Evolutionary conservation across 2,797 vertebrate species (phyloP), one percentile per base, ranked within the genome.

Genomic region (Anniella stebbinsi): DNA sequence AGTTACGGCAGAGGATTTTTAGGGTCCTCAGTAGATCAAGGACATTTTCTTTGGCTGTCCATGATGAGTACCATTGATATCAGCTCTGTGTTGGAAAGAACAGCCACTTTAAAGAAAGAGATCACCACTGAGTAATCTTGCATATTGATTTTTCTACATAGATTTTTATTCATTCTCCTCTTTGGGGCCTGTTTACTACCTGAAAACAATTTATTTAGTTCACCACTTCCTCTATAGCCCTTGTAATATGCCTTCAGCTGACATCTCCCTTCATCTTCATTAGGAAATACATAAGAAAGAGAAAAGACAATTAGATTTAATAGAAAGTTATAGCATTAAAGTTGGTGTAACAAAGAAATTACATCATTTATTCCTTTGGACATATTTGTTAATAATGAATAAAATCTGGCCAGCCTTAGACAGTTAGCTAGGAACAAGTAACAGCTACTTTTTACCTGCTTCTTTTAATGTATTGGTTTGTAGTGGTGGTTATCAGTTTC

Each of bases 31-130:
- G 38, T 28, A 91, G 84, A 93, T 38, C 36, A 30, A 45, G 89
- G 87, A 2, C 89, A 63, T 82, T 96, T 93, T 95, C 69, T 81
- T 94, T 93, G 91, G 88, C 94, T 89, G 48, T 81, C 1, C 0
- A 0, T 11, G 4, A n/a, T 63, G 70, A 80, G 48, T 72, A 76
- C 36, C 0, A 0, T 73, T 51, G 77, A 69, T 90, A 76, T 11
- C n/a, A 85, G 84, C 0, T 0, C 33, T 1, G 0, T 88, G 33
- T 87, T 92, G 91, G 38, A 12, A 78, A 94, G 73, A 89, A 13
- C 75, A 70, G 36, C 78, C 82, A 85, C 80, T 70, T 92, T 73
- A 88, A 30, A 70, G 41, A 67, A 70, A 89, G 90, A 92, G 82
- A 66, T 95, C 91, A 78, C 45, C 0, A 0, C 84, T 57, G 80